Evolutionary conservation across 2,797 vertebrate species (phyloP), one percentile per base, ranked within the genome.

Genomic region (Etheostoma perlongum): DNA sequence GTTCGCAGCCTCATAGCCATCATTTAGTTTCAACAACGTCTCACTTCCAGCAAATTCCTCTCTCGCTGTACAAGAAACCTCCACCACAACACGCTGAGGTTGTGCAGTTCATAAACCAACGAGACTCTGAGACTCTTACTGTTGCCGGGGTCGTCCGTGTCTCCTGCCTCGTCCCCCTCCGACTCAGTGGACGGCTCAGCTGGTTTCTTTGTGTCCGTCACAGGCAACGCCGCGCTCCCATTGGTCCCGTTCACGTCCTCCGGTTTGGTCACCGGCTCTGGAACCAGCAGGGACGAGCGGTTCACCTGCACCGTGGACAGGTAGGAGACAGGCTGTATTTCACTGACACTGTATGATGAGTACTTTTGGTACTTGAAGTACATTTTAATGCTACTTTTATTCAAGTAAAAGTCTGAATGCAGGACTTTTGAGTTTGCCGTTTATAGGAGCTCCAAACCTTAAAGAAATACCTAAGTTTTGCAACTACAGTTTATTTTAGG

Each of bases 281-380:
- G 95, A 48, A 96, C 94, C 91, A 99, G 91, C 89, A 99, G 93
- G 69, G 98, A 99, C 1, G 97, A 99, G 76, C 97, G 97, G 93
- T 95, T 98, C 85, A 99, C 97, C 98, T 99, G 91, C 33, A 36
- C 33, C 9, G 3, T 4, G 25, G 2, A 25, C 25, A 25, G 25
- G 25, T 25, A 25, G 25, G 9, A 10, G 9, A 36, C 33, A 36
- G 2, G 30, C 30, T 55, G 21, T 21, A 23, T 21, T 52, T 23
- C 10, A 21, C 21, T 18, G 25, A 18, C 12, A 30, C 16, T 30
- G 23, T 16, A 48, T 13, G 19, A 18, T 30, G 2, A 47, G 59
- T 6, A 16, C 23, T 62, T 47, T 27, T 63, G 16, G 18, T 46
- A 6, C 21, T 62, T 62, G 11, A 47, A 18, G 42, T 62, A 44